Base-by-base conservation (phyloP, 2,113 vertebrate genomes). In the Oryzias melastigma region DNA sequence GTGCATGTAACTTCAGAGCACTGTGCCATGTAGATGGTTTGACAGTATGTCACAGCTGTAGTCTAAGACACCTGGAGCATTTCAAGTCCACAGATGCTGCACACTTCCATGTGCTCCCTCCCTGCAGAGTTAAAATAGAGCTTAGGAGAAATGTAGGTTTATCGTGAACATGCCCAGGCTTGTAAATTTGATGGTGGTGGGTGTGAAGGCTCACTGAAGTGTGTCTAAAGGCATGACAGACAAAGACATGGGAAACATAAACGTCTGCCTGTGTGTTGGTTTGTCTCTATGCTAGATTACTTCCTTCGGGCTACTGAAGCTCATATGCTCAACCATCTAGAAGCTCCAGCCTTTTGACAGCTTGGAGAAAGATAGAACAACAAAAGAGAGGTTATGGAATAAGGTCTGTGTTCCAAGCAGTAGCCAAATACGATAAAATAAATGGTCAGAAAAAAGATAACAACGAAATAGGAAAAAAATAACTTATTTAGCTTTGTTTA, bases 251-350 rank as follows among this genome's bases (percentile, higher is more conserved):
- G 52, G 44, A 63, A 18, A 68, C 44, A 35, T 24, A 49, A 19
- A 49, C 54, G 6, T 10, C n/a, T 19, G 16, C 43, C 25, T 58
- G 27, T 60, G 14, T 75, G 46, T 79, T 40, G 55, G 53, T 62
- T 12, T 71, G 35, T 79, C 50, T 65, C 57, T 65, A 22, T 58
- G 58, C 14, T 16, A 16, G 35, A 54, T 65, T 27, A 10, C 35
- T 25, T 48, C 27, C 50, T 52, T 49, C 41, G 1, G 52, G 50
- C 60, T 67, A 29, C 51, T 49, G 44, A 51, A 49, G 5, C 64
- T 2, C 89, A 88, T 84, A 84, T 83, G 85, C 49, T 87, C 55
- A 72, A 4, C 35, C 35, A 35, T 35, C 35, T 35, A 35, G 35
- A 35, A 35, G 35, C 35, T 35, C 12, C 35, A 35, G 10, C 2